These are phyloP conservation scores for Florisuga fusca DNA, from an alignment of 2,797 vertebrate genomes.

Conservation along the genomic window DNA sequence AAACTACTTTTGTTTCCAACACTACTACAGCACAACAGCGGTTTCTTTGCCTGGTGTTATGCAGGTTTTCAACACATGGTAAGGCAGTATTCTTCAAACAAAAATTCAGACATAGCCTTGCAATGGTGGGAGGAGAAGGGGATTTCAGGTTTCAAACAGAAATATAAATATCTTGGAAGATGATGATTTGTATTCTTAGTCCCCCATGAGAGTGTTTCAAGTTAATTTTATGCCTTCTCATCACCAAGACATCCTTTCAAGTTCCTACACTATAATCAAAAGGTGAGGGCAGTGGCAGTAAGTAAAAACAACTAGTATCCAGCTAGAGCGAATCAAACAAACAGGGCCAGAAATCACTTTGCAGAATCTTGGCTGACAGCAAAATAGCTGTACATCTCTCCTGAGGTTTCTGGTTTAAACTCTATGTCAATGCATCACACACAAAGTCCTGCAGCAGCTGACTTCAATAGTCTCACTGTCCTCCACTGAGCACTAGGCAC, in stretches of 20 bases:
- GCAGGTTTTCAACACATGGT: neutral
- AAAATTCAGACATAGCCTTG: neutral
- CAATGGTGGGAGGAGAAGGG: neutral
- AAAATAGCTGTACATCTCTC: neutral
- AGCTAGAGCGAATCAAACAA: slow-evolving; percentile 1
- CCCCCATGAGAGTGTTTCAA: neutral
- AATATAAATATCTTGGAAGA: neutral
- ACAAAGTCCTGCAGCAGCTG: neutral
- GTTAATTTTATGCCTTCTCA: neutral
- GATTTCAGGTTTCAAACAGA: neutral
- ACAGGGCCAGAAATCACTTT: slow-evolving; percentile 10
- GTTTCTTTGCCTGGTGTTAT: neutral
- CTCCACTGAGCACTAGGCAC: neutral
- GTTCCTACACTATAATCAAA: neutral
- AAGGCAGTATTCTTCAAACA: neutral
- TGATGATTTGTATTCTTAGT: neutral
- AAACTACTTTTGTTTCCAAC: neutral
- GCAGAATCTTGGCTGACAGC: neutral
- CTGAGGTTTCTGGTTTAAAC: neutral
- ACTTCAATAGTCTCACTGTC: neutral
- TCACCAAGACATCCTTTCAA: neutral
- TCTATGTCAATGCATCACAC: neutral
- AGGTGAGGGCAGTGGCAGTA: neutral
- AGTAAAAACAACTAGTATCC: neutral
- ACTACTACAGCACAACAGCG: neutral